phyloP scores from a whole-genome alignment of 1,140 invertebrate genomes.

The Hyles vespertilio region DNA sequence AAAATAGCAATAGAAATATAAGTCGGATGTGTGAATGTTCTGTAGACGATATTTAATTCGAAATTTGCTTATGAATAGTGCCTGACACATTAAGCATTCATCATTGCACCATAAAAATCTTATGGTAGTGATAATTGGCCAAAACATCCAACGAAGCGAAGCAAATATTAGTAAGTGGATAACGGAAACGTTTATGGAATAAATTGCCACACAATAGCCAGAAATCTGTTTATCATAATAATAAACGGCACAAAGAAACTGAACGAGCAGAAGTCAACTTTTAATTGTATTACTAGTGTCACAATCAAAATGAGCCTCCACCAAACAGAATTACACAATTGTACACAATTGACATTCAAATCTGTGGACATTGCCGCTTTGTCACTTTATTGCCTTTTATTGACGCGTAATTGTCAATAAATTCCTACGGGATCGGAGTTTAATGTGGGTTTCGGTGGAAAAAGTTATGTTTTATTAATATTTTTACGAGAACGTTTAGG shows the following conservation, averaged over 20 bases:
- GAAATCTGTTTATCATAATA: conserved; percentile 63
- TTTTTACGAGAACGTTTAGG: conserved; percentile 75
- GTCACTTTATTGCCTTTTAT: conserved; percentile 73
- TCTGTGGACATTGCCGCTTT: conserved; percentile 71
- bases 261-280: conserved; percentile 58
- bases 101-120: conserved; percentile 5
- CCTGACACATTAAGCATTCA: no score
- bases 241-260: conserved; percentile 54
- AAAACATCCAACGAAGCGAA: conserved; percentile 15
- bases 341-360: conserved; percentile 74
- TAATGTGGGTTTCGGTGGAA: conserved; percentile 74
- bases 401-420: conserved; percentile 74
- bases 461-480: conserved; percentile 76
- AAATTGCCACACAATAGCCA: conserved; percentile 57
- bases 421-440: conserved; percentile 70
- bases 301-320: conserved; percentile 69
- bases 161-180: conserved; percentile 22
- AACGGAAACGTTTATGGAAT: conserved; percentile 43
- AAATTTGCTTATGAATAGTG: no score
- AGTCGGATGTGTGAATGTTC: background rate
- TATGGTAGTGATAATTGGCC: conserved; percentile 20
- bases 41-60: no score
- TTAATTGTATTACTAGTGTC: conserved; percentile 65
- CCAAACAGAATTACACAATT: conserved; percentile 71
- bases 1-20: background rate